phyloP scores from a whole-genome alignment of 2,113 vertebrate species.

The Cochlearius cochlearius region DNA sequence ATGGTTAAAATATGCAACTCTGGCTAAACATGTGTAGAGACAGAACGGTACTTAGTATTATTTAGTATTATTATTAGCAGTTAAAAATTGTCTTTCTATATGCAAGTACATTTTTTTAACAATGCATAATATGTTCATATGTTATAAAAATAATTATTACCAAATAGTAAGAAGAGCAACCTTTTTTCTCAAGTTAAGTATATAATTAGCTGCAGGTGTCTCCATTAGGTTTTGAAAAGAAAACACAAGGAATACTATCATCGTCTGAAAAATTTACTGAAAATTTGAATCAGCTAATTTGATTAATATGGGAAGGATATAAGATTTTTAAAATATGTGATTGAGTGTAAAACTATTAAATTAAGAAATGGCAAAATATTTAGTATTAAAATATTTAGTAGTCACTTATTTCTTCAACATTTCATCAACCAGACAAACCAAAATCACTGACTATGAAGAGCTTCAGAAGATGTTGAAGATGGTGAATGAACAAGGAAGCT shows the following conservation, averaged over 20 bases:
- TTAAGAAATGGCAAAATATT: neutral
- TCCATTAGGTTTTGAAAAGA: neutral
- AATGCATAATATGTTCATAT: neutral
- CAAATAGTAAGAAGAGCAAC: neutral
- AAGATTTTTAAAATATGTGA: neutral
- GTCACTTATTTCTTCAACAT: neutral
- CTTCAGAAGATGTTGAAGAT: neutral
- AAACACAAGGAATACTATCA: neutral
- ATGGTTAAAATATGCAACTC: neutral
- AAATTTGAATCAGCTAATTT: neutral
- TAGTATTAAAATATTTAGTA: neutral
- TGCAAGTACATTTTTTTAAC: neutral
- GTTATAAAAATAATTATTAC: neutral
- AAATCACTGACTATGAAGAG: neutral
- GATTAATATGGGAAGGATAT: neutral
- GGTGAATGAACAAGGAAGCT: neutral
- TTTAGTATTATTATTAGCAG: neutral
- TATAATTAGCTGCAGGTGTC: neutral
- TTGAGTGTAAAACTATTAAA: neutral
- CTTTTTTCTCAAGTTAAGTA: neutral
- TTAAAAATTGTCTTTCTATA: neutral
- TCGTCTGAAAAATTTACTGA: fast-evolving
- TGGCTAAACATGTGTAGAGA: neutral
- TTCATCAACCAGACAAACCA: neutral
- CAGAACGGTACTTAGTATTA: neutral